Base-by-base conservation (phyloP, 2,113 vertebrate species). In the Chionomys nivalis region DNA sequence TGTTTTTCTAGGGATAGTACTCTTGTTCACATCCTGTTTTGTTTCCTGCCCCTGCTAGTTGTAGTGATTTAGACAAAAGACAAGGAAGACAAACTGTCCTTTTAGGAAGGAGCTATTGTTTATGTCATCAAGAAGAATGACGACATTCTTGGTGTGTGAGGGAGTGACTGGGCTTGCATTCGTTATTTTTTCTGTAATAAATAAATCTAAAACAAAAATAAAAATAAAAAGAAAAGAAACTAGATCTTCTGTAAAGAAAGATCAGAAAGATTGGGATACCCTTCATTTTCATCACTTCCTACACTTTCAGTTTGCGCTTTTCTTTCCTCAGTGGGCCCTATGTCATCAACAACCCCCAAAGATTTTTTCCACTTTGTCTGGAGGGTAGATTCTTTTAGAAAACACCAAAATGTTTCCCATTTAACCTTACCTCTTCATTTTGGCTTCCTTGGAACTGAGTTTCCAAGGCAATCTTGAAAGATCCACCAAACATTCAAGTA, bases 71-170 rank as follows among this genome's bases (percentile, higher is more conserved):
- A 99, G 98, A 95, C 98, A 0, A 99, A 99, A 66, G 99, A 99
- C 98, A 99, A 99, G 97, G 99, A 99, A 94, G 99, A 99, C 79
- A 99, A 99, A 98, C 99, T 99, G 47, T 99, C 99, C 0, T 99
- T 99, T 99, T 99, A 99, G 98, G 99, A 99, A 98, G 99, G 99
- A 91, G 99, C 99, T 98, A 99, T 99, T 98, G 99, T 99, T 98
- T 99, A 99, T 31, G 99, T 99, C 97, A 99, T 99, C 98, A 99
- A 99, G 99, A 99, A 99, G 98, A 99, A 99, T 78, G 99, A 99
- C 21, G 99, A 99, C 16, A 99, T 99, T 97, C 99, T 99, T 11
- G 36, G 61, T 83, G 99, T 99, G 98, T 87, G 99, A 99, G 97
- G 99, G 99, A 89, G 99, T 99, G 98, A 99, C 99, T 0, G 99